A percentile compares a stretch with the other conserved stretches of the same genome.
Conservation (phyloP, 2,888 invertebrate species). For the Hanleya hanleyi region DNA sequence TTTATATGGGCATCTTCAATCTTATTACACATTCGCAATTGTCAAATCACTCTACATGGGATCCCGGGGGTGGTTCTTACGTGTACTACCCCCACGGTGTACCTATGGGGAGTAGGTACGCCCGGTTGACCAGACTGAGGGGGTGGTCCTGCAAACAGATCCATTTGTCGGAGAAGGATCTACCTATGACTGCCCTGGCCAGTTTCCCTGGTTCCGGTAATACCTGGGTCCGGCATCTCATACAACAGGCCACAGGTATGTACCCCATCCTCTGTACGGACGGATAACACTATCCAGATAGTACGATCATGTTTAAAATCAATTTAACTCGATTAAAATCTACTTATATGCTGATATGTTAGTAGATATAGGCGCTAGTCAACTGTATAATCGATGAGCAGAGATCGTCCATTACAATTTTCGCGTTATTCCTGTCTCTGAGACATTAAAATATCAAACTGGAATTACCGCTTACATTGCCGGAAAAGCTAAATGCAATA, state of each 20-base stretch:
- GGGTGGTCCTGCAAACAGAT: slow-evolving; percentile 29
- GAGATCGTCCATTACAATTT: no score
- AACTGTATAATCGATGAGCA: no score
- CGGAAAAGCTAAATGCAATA: no score
- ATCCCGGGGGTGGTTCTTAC: neutral
- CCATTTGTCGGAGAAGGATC: slow-evolving; percentile 11
- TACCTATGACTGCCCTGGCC: slow-evolving; percentile 44
- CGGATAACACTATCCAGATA: no score
- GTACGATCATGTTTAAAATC: no score
- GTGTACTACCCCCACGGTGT: neutral
- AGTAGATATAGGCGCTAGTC: no score
- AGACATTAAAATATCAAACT: no score
- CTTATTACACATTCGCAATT: neutral
- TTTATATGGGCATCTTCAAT: neutral
- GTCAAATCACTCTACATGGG: neutral
- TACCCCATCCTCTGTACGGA: neutral
- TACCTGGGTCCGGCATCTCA: slow-evolving; percentile 50
- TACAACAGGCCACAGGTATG: slow-evolving; percentile 52
- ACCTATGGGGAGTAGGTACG: neutral
- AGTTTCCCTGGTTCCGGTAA: slow-evolving; percentile 51
- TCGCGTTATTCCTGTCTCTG: no score
- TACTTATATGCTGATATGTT: no score
- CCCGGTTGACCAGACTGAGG: neutral
- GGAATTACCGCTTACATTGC: no score
- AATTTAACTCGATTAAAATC: no score